Conservation (phyloP, 2,113 vertebrate genomes). For the Calidris pugnax region DNA sequence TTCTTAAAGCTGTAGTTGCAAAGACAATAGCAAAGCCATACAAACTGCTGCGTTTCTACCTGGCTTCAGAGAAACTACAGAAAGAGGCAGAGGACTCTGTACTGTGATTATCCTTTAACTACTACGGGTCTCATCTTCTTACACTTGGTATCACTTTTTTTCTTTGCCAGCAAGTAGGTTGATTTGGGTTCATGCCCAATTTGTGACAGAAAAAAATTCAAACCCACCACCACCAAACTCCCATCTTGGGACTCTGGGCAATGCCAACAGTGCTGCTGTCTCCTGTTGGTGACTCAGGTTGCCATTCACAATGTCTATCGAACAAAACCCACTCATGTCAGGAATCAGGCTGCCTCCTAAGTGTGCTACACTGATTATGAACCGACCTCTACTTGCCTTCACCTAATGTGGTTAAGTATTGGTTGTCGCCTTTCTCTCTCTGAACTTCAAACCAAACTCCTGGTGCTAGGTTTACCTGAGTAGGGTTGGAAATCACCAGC, state of each 20-base stretch:
- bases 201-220: not conserved
- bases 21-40: slow-evolving; percentile 14
- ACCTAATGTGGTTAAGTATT: not conserved
- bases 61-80: not conserved
- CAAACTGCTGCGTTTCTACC: not conserved
- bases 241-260: not conserved
- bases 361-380: not conserved
- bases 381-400: not conserved
- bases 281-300: not conserved
- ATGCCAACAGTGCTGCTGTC: not conserved
- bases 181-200: not conserved
- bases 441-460: not conserved
- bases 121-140: not conserved
- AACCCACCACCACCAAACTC: not conserved
- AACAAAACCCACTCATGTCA: not conserved
- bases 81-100: not conserved
- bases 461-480: not conserved
- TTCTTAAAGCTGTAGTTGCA: slow-evolving; percentile 66
- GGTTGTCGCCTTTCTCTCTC: not conserved
- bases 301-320: not conserved
- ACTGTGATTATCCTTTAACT: not conserved
- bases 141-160: not conserved
- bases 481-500: not conserved
- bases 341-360: not conserved
- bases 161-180: not conserved